Evolutionary conservation across 2,113 vertebrate genomes (phyloP), one percentile per base, ranked within the genome.

Genomic region (Hemiscyllium ocellatum): DNA sequence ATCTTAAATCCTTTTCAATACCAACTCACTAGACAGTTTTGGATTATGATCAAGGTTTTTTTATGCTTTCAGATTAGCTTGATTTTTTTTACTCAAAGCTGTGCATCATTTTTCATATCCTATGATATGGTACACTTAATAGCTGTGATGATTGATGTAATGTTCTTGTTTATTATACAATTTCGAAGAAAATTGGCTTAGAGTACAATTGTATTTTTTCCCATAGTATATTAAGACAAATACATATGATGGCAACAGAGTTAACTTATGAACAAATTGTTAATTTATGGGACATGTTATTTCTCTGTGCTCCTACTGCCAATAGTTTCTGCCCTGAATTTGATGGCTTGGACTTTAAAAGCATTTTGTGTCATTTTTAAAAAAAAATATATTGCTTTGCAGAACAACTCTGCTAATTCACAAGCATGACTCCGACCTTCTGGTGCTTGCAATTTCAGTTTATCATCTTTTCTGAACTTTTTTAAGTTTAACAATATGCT

Each of bases 1-100:
- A 94, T 42, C 65, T 37, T 94, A 66, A 68, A 94, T 94, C 50
- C 61, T 15, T 94, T 94, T 68, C 87, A n/a, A 24, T 94, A 94
- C n/a, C 61, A 66, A 8, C 65, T 94, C 65, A 94, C 61, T 68
- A 6, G 61, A 90, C 12, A 61, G 17, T 42, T 90, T 68, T 42
- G 65, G 65, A n/a, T 94, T 94, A 42, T 69, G 68, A 68, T 68
- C 33, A 94, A 50, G 50, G n/a, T 68, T 66, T 68, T 3, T 94
- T 66, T 86, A 15, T 66, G 61, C 61, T 68, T 93, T 93, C 61
- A 4, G 17, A 61, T 90, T 68, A 90, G 26, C 56, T 61, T 65
- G 87, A 52, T 61, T 83, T 90, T 61, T 33, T 61, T 61, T 90
- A 29, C 29, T 17, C 26, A 61, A 61, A 90, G 7, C 87, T 61